A percentile compares a stretch with the other conserved stretches of the same genome.
Evolutionary conservation across 2,888 invertebrate species (phyloP).

Genomic region (Drosophila histrio): DNA sequence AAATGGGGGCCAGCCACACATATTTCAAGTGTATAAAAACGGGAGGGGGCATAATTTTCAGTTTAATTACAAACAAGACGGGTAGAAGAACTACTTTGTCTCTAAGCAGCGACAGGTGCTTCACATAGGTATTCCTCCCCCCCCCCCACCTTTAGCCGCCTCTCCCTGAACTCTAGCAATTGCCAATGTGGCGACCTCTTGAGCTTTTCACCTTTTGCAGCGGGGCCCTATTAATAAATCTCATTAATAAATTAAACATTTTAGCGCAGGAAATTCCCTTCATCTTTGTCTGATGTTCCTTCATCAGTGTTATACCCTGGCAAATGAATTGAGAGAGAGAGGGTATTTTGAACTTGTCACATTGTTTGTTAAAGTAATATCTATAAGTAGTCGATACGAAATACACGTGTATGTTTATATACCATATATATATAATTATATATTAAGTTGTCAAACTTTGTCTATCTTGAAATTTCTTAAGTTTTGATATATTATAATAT

Average conservation of each 20-base stretch:
- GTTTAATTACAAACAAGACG: constrained; percentile 67
- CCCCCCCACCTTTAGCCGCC: neutral
- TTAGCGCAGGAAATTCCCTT: constrained; percentile 56
- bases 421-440: too few species aligned
- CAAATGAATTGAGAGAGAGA: neutral
- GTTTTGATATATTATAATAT: too few species aligned
- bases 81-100: neutral
- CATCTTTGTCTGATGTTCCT: constrained; percentile 8
- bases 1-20: constrained; percentile 1
- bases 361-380: neutral
- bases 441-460: too few species aligned
- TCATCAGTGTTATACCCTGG: constrained; percentile 6
- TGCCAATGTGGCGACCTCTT: constrained; percentile 15
- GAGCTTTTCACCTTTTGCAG: constrained; percentile 42
- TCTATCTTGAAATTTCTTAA: too few species aligned
- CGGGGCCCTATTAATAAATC: constrained; percentile 71
- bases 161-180: neutral
- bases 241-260: constrained; percentile 78
- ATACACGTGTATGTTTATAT: too few species aligned
- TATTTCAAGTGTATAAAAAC: constrained; percentile 55
- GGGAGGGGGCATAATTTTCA: constrained; percentile 57
- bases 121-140: neutral
- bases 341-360: neutral
- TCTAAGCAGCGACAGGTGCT: constrained; percentile 1
- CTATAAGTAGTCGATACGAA: too few species aligned